These are phyloP conservation scores for Eilema depressum DNA, from an alignment of 2,888 invertebrate species.

Conservation along the genomic window DNA sequence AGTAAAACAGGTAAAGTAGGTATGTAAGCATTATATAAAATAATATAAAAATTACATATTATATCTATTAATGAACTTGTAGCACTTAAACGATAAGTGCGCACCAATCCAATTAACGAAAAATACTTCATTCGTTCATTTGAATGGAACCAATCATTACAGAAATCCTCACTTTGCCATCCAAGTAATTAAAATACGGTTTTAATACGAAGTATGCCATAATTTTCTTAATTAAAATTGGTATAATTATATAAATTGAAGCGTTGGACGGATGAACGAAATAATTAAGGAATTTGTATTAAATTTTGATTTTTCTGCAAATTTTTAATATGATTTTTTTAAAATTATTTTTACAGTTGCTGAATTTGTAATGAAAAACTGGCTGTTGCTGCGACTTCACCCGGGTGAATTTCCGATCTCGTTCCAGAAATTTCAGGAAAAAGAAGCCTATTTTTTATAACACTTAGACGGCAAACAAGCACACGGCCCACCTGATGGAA, in stretches of 20 bases:
- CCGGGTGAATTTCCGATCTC: too few species aligned
- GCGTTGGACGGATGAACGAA: slow-evolving; percentile 49
- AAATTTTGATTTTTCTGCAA: slow-evolving; percentile 40
- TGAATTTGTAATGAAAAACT: too few species aligned
- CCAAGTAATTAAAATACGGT: slow-evolving; percentile 52
- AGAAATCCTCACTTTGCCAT: slow-evolving; percentile 39
- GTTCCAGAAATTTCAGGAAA: too few species aligned
- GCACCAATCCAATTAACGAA: slow-evolving; percentile 41
- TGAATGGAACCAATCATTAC: slow-evolving; percentile 44
- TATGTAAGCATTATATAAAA: too few species aligned
- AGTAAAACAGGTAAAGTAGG: too few species aligned
- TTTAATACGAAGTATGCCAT: slow-evolving; percentile 57
- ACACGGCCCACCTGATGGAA: too few species aligned
- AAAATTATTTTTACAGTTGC: too few species aligned
- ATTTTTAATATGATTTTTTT: neutral
- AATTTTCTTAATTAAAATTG: slow-evolving; percentile 64
- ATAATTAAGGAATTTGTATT: slow-evolving; percentile 48
- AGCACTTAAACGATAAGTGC: neutral
- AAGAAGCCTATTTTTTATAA: too few species aligned
- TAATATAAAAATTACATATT: neutral
- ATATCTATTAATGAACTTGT: neutral
- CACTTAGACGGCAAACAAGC: too few species aligned
- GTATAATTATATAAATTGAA: slow-evolving; percentile 56
- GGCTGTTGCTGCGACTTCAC: too few species aligned
- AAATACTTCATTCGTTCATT: slow-evolving; percentile 44